Evolutionary conservation across 2,113 vertebrate genomes (phyloP).

Genomic region (Sceloporus undulatus): DNA sequence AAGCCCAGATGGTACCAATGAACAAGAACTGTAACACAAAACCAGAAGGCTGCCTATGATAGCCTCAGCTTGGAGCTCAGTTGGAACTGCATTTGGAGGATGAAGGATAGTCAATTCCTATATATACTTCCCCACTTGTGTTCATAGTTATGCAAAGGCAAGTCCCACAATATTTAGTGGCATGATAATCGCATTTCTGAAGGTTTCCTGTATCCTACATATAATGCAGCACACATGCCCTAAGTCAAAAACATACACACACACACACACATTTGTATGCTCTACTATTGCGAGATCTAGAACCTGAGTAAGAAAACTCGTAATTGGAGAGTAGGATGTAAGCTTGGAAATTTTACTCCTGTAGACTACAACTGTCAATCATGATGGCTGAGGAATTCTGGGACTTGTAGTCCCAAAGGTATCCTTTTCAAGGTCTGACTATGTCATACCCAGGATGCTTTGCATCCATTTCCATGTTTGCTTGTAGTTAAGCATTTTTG

Average conservation of each 20-base stretch:
- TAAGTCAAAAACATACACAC: background rate
- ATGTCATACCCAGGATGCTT: background rate
- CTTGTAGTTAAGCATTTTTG: background rate
- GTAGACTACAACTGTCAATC: too few relatives aligned
- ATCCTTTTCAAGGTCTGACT: too few relatives aligned
- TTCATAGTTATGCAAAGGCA: background rate
- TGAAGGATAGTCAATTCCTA: background rate
- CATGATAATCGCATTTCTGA: background rate
- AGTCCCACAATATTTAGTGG: background rate
- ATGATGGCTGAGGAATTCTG: too few relatives aligned
- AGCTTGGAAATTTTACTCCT: too few relatives aligned
- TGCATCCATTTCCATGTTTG: background rate
- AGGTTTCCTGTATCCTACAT: background rate
- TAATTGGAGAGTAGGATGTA: background rate
- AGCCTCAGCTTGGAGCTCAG: background rate
- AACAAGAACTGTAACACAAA: background rate
- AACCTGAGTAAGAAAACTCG: background rate
- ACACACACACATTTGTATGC: background rate
- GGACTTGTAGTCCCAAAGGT: too few relatives aligned
- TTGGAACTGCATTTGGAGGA: background rate
- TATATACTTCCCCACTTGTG: background rate
- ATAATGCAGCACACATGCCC: background rate
- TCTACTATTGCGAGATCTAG: background rate
- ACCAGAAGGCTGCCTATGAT: background rate
- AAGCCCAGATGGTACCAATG: conserved; percentile 16